Evolutionary conservation across 1,140 invertebrate genomes (phyloP).

Genomic region (Globodera rostochiensis): DNA sequence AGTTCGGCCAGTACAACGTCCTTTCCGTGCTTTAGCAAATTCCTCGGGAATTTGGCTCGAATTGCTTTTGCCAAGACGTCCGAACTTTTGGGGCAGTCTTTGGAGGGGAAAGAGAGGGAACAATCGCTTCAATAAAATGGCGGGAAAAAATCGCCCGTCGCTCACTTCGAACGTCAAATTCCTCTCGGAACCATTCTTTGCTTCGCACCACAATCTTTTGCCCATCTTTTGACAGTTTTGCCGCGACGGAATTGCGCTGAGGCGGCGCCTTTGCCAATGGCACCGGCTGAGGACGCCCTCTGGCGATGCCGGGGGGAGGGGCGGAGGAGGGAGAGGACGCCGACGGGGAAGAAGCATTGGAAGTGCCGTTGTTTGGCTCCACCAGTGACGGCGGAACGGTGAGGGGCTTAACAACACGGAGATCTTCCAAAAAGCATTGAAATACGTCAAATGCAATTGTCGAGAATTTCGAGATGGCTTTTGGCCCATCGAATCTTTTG

Average conservation of each 20-base stretch:
- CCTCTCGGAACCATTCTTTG: constrained; percentile 41
- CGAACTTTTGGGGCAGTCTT: constrained; percentile 47
- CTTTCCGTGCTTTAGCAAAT: constrained; percentile 51
- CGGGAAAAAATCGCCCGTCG: no score
- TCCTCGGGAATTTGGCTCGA: constrained; percentile 47
- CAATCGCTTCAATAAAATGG: no score
- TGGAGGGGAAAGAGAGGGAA: constrained; percentile 14
- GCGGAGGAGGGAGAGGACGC: not conserved
- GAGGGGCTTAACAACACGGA: constrained; percentile 10
- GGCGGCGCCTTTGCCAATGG: not conserved
- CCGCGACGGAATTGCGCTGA: not conserved
- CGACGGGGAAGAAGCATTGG: not conserved
- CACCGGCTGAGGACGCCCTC: not conserved
- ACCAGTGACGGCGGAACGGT: constrained; percentile 19
- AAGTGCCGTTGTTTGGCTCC: constrained; percentile 24
- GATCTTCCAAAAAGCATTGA: not conserved
- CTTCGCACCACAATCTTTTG: constrained; percentile 4
- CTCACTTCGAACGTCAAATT: constrained; percentile 42
- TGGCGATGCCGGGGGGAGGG: not conserved
- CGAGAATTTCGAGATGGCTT: no score
- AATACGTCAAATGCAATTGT: no score
- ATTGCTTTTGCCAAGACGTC: constrained; percentile 42
- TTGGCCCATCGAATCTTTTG: no score
- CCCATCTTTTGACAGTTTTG: not conserved
- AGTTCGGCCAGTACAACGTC: constrained; percentile 48